Conservation (phyloP, 1,140 invertebrate species). For the Cryptotermes secundus region DNA sequence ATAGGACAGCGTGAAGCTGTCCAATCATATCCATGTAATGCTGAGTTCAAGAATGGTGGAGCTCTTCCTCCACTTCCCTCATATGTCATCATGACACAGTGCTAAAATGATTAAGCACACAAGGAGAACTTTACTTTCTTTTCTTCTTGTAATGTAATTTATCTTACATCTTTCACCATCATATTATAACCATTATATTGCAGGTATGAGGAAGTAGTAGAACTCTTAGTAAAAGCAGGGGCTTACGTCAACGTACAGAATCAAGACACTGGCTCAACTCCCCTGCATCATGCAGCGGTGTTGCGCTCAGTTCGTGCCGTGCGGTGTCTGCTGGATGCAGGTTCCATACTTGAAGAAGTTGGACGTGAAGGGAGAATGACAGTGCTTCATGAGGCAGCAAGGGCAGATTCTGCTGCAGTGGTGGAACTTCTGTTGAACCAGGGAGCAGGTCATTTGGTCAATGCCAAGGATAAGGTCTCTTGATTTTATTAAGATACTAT, state of each 20-base stretch:
- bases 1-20: too few relatives aligned
- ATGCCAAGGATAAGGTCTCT: constrained; percentile 21
- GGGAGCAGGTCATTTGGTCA: not conserved
- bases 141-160: not conserved
- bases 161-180: not conserved
- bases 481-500: not conserved
- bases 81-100: too few relatives aligned
- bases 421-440: constrained; percentile 28
- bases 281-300: constrained; percentile 52
- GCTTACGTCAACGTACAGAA: constrained; percentile 41
- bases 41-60: too few relatives aligned
- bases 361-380: constrained; percentile 43
- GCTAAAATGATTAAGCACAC: too few relatives aligned
- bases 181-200: not conserved
- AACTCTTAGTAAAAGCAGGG: constrained; percentile 38
- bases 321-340: constrained; percentile 47
- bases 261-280: constrained; percentile 44
- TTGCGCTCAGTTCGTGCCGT: constrained; percentile 48
- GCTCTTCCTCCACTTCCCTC: too few relatives aligned
- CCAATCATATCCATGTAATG: too few relatives aligned
- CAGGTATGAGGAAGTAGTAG: constrained; percentile 39
- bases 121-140: too few relatives aligned
- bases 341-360: constrained; percentile 43
- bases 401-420: constrained; percentile 41
- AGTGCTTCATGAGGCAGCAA: constrained; percentile 51